These are phyloP conservation scores for Benthosema pterotum DNA, from an alignment of 2,797 vertebrate genomes.

Conservation along the genomic window DNA sequence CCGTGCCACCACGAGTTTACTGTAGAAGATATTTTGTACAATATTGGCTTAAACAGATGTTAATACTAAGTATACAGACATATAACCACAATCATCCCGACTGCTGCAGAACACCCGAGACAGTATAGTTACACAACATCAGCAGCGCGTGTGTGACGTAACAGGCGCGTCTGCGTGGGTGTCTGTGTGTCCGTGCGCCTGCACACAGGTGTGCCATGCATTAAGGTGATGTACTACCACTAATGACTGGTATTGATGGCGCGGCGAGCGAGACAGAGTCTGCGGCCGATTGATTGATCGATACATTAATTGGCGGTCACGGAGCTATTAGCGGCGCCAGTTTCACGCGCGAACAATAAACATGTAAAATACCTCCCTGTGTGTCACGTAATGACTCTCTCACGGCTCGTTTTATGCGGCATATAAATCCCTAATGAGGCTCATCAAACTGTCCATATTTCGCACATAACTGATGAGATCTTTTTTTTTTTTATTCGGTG, in stretches of 20 bases:
- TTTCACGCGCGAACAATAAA: no score
- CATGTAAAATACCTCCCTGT: no score
- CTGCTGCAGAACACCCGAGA: no score
- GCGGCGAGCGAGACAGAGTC: constrained; percentile 3
- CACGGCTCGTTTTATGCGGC: neutral
- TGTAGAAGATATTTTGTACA: no score
- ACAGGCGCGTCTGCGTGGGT: neutral
- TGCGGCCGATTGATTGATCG: constrained; percentile 3
- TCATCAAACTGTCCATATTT: neutral
- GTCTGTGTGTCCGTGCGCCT: neutral
- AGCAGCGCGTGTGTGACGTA: no score
- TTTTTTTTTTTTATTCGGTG: neutral
- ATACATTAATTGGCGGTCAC: constrained; percentile 24
- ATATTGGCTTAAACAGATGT: no score
- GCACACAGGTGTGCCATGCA: no score
- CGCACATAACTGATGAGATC: neutral
- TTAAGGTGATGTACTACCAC: constrained; percentile 19
- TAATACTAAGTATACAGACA: no score
- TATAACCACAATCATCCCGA: no score
- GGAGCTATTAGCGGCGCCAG: neutral
- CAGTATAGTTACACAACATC: no score
- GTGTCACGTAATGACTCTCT: constrained; percentile 10
- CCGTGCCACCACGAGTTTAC: no score
- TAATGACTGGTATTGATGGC: constrained; percentile 39
- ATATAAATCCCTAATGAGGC: neutral